Conservation (phyloP, 2,888 invertebrate species). For the Steromphala cineraria region DNA sequence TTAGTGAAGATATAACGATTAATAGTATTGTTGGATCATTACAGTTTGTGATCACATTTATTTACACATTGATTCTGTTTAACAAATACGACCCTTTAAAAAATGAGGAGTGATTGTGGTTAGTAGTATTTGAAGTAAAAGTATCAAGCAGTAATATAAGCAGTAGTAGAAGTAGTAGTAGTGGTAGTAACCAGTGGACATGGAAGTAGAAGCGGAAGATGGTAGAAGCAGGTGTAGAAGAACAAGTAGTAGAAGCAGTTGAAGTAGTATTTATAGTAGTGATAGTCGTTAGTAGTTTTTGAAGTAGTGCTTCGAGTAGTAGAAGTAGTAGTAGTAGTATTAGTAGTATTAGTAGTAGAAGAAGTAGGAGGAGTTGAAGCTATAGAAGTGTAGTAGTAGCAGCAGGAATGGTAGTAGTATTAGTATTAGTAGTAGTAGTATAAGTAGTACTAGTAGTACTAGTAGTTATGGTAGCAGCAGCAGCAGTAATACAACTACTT, state of each 20-base stretch:
- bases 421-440: constrained; percentile 23
- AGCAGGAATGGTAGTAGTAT: background rate
- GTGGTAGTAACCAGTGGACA: too few species aligned
- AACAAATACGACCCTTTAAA: too few species aligned
- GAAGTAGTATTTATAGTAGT: background rate
- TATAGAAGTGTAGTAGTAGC: constrained; percentile 18
- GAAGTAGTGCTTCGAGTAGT: too few species aligned
- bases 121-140: too few species aligned
- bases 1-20: too few species aligned
- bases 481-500: constrained; percentile 6
- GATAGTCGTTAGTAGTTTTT: background rate
- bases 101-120: too few species aligned
- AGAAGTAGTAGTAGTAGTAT: constrained; percentile 10
- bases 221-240: background rate
- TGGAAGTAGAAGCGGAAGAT: background rate
- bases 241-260: too few species aligned
- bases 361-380: background rate
- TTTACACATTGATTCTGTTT: too few species aligned
- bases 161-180: too few species aligned
- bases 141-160: too few species aligned
- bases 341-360: constrained; percentile 18
- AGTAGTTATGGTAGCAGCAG: constrained; percentile 20
- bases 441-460: constrained; percentile 11
- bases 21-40: too few species aligned
- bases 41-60: too few species aligned